These are phyloP conservation scores for Odontomyia ornata DNA, from an alignment of 2,888 invertebrate genomes.

Conservation along the genomic window DNA sequence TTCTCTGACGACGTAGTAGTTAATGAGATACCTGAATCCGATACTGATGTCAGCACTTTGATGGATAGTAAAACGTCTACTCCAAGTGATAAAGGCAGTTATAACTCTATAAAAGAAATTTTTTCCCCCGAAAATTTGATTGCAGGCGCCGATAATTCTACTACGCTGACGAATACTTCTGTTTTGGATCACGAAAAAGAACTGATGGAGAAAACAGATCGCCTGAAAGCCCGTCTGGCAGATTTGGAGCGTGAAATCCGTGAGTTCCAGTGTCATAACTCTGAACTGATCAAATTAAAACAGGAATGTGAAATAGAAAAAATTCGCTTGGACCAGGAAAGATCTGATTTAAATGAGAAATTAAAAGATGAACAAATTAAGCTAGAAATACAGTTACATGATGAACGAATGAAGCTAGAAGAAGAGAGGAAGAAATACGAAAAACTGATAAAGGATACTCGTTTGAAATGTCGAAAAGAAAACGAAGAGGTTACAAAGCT, in stretches of 20 bases:
- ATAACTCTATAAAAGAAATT: constrained; percentile 58
- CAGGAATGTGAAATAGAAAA: constrained; percentile 71
- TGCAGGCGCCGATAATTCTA: neutral
- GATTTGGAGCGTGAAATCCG: constrained; percentile 74
- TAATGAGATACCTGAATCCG: constrained; percentile 27
- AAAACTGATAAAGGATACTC: constrained; percentile 73
- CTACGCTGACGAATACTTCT: neutral
- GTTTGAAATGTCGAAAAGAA: constrained; percentile 74
- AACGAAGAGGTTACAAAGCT: constrained; percentile 74
- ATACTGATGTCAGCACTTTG: neutral
- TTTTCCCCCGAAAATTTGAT: constrained; percentile 57
- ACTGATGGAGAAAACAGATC: constrained; percentile 64
- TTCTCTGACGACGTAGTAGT: constrained; percentile 47
- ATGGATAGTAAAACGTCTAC: constrained; percentile 43
- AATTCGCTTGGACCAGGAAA: constrained; percentile 71
- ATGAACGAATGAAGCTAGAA: constrained; percentile 74
- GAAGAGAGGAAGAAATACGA: constrained; percentile 74
- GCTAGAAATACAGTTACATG: constrained; percentile 72
- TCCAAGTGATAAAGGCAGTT: constrained; percentile 54
- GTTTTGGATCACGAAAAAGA: constrained; percentile 41
- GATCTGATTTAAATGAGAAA: constrained; percentile 68
- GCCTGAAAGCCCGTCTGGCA: constrained; percentile 69
- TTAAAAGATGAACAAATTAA: constrained; percentile 73
- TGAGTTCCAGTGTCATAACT: constrained; percentile 67
- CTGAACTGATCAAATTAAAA: constrained; percentile 67